These are phyloP conservation scores for Cheirogaleus major DNA, from an alignment of 2,797 vertebrate species.

Conservation along the genomic window DNA sequence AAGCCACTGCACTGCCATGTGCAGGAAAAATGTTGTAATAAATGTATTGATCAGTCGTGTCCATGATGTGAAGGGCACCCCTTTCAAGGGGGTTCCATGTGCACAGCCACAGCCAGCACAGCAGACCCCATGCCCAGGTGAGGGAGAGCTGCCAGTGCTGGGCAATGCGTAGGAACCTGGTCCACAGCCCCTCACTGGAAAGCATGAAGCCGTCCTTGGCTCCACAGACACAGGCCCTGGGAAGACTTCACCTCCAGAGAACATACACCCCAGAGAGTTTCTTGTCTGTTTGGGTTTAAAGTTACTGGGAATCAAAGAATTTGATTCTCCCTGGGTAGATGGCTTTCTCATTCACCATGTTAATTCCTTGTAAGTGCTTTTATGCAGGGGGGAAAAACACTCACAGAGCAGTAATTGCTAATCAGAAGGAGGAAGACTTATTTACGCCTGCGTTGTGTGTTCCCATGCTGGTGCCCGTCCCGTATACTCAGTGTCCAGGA, in stretches of 20 bases:
- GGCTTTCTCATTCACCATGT: background rate
- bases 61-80: background rate
- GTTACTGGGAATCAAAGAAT: background rate
- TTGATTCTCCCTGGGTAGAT: background rate
- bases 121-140: fast-evolving
- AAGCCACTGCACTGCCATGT: background rate
- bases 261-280: background rate
- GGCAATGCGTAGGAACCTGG: background rate
- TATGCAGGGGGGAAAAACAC: background rate
- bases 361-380: background rate
- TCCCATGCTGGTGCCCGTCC: conserved; percentile 29
- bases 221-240: background rate
- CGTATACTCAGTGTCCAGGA: background rate
- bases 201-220: background rate
- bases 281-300: background rate
- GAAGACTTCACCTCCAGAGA: background rate
- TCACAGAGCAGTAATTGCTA: background rate
- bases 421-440: background rate
- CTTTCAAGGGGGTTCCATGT: background rate
- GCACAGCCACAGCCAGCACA: background rate
- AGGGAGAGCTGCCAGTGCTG: background rate
- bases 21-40: background rate
- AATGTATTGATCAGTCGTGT: too few relatives aligned
- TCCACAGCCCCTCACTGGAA: background rate
- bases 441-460: background rate